Evolutionary conservation across 2,888 invertebrate genomes (phyloP).

Genomic region (Carabus problematicus): DNA sequence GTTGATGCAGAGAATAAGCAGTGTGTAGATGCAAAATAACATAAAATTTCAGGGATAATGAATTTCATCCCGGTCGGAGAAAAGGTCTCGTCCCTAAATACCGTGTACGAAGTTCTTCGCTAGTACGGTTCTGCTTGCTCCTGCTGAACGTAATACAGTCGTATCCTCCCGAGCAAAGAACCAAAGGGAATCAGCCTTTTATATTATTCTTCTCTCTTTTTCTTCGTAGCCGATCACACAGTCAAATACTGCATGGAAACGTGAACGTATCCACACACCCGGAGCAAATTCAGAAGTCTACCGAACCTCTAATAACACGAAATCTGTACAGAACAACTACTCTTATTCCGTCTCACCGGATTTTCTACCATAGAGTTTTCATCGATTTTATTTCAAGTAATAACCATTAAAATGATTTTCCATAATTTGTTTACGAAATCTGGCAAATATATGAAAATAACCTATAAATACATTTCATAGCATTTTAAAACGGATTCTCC

Average conservation of each 20-base stretch:
- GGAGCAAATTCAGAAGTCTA: too few species aligned
- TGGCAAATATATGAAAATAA: too few species aligned
- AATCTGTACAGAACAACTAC: too few species aligned
- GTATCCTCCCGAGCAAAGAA: conserved; percentile 35
- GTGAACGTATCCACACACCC: not conserved
- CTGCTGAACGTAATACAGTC: conserved; percentile 34
- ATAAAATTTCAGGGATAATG: conserved; percentile 42
- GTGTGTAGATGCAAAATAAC: conserved; percentile 16
- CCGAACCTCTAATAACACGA: too few species aligned
- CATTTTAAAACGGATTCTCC: too few species aligned
- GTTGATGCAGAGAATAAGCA: too few species aligned
- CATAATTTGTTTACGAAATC: too few species aligned
- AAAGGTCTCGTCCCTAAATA: not conserved
- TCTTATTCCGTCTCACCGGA: too few species aligned
- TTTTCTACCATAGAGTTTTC: too few species aligned
- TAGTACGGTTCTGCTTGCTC: not conserved
- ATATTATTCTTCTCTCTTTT: conserved; percentile 34
- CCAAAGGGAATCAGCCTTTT: conserved; percentile 41
- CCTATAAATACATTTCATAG: too few species aligned
- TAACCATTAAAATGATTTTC: too few species aligned
- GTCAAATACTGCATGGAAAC: conserved; percentile 27
- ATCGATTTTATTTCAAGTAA: too few species aligned
- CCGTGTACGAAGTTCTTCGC: not conserved
- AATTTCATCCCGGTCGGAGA: conserved; percentile 27
- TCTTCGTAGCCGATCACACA: conserved; percentile 25